Evolutionary conservation across 2,113 vertebrate species (phyloP).

Genomic region (Heterochromis multidens): DNA sequence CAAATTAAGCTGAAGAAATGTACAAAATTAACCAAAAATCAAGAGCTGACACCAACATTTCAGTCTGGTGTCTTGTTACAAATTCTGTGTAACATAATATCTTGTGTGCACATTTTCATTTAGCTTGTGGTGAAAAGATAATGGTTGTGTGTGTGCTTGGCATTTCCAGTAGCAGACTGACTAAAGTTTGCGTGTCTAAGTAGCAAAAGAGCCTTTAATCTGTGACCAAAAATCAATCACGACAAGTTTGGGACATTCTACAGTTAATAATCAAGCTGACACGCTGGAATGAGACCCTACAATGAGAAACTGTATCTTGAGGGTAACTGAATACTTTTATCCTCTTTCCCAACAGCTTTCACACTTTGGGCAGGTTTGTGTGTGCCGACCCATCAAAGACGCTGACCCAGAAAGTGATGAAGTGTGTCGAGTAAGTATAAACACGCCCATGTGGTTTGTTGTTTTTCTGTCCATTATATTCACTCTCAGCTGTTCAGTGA

Average conservation of each 20-base stretch:
- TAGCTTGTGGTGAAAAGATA: not conserved
- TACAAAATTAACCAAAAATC: not conserved
- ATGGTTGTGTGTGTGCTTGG: not conserved
- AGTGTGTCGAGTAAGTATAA: slow-evolving; percentile 60
- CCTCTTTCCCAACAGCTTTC: slow-evolving; percentile 55
- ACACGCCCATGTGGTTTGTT: not conserved
- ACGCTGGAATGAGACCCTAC: not conserved
- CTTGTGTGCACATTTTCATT: not conserved
- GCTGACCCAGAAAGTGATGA: slow-evolving; percentile 26
- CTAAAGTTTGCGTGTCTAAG: not conserved
- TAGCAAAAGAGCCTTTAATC: not conserved
- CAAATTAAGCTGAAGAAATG: not conserved
- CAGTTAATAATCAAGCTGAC: not conserved
- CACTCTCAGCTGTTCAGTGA: not conserved
- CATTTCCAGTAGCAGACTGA: accelerated
- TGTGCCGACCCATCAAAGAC: slow-evolving; percentile 47
- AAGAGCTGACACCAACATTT: not conserved
- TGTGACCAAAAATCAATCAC: not conserved
- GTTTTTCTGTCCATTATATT: not conserved
- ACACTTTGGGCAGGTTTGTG: slow-evolving; percentile 16
- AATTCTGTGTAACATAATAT: not conserved
- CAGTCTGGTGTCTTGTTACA: not conserved
- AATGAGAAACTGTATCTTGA: not conserved
- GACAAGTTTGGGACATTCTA: accelerated
- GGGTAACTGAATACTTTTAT: not conserved